A percentile compares a stretch with the other conserved stretches of the same genome.
Evolutionary conservation across 2,888 invertebrate genomes (phyloP).

Genomic region (Volucella bombylans): DNA sequence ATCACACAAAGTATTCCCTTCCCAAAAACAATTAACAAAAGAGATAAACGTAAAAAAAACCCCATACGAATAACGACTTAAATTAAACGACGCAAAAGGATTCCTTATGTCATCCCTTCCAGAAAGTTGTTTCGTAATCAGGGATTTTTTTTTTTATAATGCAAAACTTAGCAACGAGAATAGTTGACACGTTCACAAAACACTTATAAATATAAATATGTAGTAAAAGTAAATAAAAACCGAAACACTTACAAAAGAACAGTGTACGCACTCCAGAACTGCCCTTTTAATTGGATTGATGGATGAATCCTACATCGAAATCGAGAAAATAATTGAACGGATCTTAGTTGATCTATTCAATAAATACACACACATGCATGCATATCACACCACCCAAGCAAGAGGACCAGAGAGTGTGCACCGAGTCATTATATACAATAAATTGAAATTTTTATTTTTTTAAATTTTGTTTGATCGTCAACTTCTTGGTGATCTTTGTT

Average conservation of each 20-base stretch:
- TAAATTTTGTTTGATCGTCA: not conserved
- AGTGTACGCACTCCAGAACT: constrained; percentile 62
- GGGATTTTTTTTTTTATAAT: constrained; percentile 70
- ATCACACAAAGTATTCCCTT: not conserved
- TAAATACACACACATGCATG: constrained; percentile 52
- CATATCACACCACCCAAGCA: constrained; percentile 59
- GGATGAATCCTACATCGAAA: no score
- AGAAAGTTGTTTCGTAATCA: constrained; percentile 65
- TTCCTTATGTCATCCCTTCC: constrained; percentile 62
- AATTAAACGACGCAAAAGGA: constrained; percentile 41
- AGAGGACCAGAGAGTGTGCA: constrained; percentile 55
- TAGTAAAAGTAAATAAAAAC: constrained; percentile 23
- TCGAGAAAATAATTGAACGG: no score
- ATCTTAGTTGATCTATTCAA: no score
- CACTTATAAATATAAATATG: constrained; percentile 2
- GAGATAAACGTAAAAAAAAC: constrained; percentile 17
- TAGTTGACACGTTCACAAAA: constrained; percentile 37
- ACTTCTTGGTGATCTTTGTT: constrained; percentile 1
- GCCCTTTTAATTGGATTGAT: constrained; percentile 34
- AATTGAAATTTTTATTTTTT: constrained; percentile 18
- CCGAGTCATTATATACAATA: constrained; percentile 25
- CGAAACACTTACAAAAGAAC: not conserved
- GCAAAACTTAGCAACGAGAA: constrained; percentile 54
- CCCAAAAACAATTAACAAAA: not conserved
- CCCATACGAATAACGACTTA: constrained; percentile 40